Percentiles rank a stretch among this genome's conserved stretches.
Evolutionary conservation across 2,113 vertebrate genomes (phyloP).

Genomic region (Cryptotis parvus): DNA sequence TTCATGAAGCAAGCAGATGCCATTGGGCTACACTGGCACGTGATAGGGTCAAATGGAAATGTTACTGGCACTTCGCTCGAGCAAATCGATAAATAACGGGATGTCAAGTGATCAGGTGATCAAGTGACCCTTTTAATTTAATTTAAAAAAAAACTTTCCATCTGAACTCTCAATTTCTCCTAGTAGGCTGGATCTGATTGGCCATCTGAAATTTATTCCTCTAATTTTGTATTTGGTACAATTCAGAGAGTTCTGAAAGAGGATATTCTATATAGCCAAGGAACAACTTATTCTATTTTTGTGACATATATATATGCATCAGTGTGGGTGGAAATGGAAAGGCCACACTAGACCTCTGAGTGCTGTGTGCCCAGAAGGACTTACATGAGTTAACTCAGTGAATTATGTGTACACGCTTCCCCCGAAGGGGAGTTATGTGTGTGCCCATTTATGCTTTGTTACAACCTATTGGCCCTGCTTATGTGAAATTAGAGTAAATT

Average conservation of each 20-base stretch:
- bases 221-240: constrained; percentile 49
- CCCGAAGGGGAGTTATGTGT: constrained; percentile 24
- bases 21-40: too few species aligned
- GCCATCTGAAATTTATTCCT: constrained; percentile 53
- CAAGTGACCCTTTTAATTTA: background rate
- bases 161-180: constrained; percentile 26
- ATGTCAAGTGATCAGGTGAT: too few species aligned
- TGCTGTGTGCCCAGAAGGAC: background rate
- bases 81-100: too few species aligned
- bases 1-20: too few species aligned
- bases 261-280: background rate
- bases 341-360: constrained; percentile 61
- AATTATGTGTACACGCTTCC: constrained; percentile 28
- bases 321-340: constrained; percentile 55
- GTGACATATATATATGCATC: background rate
- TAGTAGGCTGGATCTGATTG: background rate
- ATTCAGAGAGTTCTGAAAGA: constrained; percentile 39
- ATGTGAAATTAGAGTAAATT: constrained; percentile 30
- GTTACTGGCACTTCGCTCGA: too few species aligned
- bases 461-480: constrained; percentile 55
- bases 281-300: constrained; percentile 61
- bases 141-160: background rate
- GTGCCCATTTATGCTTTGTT: constrained; percentile 49
- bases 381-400: constrained; percentile 27
- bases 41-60: too few species aligned